Evolutionary conservation across 2,888 invertebrate species (phyloP).

Genomic region (Calephelis perditalis): DNA sequence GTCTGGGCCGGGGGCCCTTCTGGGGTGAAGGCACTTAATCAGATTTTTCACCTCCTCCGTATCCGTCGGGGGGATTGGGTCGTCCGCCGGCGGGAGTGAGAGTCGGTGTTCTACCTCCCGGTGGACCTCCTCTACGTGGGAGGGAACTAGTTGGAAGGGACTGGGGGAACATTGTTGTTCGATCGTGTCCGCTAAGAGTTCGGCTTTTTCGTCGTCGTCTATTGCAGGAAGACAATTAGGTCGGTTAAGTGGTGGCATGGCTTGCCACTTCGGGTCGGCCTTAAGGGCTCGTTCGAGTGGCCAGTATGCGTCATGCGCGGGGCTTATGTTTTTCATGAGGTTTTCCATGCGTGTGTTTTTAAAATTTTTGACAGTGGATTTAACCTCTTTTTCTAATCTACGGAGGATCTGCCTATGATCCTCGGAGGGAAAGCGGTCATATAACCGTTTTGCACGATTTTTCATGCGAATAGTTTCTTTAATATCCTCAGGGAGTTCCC

Average conservation of each 20-base stretch:
- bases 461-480: neutral
- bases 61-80: neutral
- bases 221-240: too few relatives aligned
- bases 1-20: neutral
- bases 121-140: neutral
- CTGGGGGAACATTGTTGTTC: too few relatives aligned
- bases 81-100: neutral
- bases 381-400: neutral
- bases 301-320: neutral
- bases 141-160: neutral
- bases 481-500: neutral
- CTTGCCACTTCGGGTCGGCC: neutral
- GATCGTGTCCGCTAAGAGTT: too few relatives aligned
- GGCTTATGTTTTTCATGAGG: neutral
- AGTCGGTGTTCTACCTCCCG: neutral
- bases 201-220: too few relatives aligned
- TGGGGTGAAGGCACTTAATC: neutral
- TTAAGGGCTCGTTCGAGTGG: neutral
- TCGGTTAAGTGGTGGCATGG: neutral
- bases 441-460: neutral
- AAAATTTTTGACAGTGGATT: neutral
- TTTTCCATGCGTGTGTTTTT: neutral
- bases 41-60: neutral
- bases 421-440: neutral
- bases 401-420: neutral